Evolutionary conservation across 2,113 vertebrate species (phyloP).

Genomic region (Dinomys branickii): DNA sequence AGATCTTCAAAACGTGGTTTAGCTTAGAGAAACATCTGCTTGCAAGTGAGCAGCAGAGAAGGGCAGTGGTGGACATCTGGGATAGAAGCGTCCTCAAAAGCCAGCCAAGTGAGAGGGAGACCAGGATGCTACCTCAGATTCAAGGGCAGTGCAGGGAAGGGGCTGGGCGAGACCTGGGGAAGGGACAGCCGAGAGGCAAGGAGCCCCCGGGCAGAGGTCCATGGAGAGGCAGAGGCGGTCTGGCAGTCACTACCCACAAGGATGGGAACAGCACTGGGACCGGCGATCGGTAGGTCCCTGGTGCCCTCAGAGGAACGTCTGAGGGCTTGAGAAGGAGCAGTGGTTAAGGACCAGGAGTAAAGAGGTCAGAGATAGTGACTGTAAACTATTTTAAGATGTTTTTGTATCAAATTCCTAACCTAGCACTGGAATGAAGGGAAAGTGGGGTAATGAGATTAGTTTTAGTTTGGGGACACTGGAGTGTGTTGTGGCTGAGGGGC

Average conservation of each 20-base stretch:
- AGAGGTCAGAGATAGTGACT: background rate
- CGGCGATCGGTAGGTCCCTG: background rate
- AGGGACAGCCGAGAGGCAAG: background rate
- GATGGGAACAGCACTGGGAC: background rate
- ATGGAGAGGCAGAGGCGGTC: background rate
- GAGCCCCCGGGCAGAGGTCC: background rate
- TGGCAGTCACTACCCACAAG: background rate
- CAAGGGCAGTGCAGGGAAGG: background rate
- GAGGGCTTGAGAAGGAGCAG: background rate
- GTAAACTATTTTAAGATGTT: constrained; percentile 14
- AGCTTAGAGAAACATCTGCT: background rate
- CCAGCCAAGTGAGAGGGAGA: background rate
- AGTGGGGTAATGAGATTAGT: background rate
- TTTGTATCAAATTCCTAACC: constrained; percentile 42
- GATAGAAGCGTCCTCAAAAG: background rate
- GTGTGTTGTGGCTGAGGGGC: background rate
- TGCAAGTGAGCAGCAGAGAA: background rate
- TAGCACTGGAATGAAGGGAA: constrained; percentile 32
- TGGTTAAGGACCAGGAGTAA: background rate
- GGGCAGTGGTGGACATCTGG: background rate
- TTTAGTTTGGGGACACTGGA: background rate
- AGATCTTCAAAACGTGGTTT: background rate
- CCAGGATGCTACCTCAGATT: background rate
- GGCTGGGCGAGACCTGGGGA: too few relatives aligned
- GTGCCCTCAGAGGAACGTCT: constrained; percentile 28